Evolutionary conservation across 2,113 vertebrate genomes (phyloP), one percentile per base, ranked within the genome.

Genomic region (Phrynocephalus versicolor): DNA sequence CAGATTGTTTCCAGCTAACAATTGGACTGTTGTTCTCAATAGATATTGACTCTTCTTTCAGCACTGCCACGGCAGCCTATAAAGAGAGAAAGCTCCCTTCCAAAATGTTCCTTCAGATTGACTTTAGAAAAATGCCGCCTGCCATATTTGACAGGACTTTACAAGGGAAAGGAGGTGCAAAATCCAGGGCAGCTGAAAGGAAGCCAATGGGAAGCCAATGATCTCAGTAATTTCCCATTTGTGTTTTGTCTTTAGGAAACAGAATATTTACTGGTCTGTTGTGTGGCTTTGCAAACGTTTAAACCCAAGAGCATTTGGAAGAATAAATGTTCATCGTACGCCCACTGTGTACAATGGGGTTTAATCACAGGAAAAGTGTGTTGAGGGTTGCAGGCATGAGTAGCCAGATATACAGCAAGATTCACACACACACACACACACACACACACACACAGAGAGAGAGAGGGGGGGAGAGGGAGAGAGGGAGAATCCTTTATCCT

Each of bases 61-160:
- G 8, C 3, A 41, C 83, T 65, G 64, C 77, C 76, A 85, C 14
- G 15, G 0, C 0, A 78, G 0, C 10, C 14, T 79, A n/a, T 45
- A 86, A 90, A 21, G 5, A 81, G 73, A 80, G 37, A 1, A 25
- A 85, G n/a, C 5, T 30, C 3, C 45, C 15, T 77, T 79, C 5
- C 33, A 83, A 84, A 74, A n/a, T 19, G 3, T 1, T 39, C 37
- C 19, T 73, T 12, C 33, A 82, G 87, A 82, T 58, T 1, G 10
- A 6, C 3, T 3, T 21, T 3, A 35, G 51, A 74, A n/a, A 19
- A 70, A 83, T 41, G 14, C 39, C 14, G n/a, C 57, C 3, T 19
- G 62, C 3, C 51, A 0, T 12, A 64, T 67, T 85, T 83, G 27
- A 71, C 10, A 84, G 39, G 25, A 8, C 23, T 30, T 13, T 4